Percentiles rank a stretch among this genome's conserved stretches.
These are phyloP conservation scores for Venustaconcha ellipsiformis DNA, from an alignment of 1,140 invertebrate species.

Conservation along the genomic window DNA sequence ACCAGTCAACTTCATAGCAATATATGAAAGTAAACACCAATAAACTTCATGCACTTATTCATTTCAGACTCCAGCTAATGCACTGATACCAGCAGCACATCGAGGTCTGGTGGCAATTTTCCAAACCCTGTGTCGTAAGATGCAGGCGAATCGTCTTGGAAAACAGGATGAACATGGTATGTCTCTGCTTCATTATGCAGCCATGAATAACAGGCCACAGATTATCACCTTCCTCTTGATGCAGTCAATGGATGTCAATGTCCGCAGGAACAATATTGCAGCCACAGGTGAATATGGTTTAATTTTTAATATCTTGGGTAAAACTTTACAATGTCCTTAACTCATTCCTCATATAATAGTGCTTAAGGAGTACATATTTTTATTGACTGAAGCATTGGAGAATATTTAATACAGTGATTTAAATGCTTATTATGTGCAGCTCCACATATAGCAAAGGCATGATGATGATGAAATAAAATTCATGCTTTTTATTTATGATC, in stretches of 20 bases:
- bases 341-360: too few species aligned
- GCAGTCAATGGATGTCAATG: constrained; percentile 65
- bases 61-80: constrained; percentile 58
- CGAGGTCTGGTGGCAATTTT: constrained; percentile 66
- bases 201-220: constrained; percentile 66
- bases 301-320: not conserved
- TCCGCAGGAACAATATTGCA: constrained; percentile 58
- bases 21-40: too few species aligned
- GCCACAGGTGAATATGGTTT: constrained; percentile 54
- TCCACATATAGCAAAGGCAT: too few species aligned
- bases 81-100: constrained; percentile 58
- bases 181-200: constrained; percentile 65
- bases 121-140: constrained; percentile 58
- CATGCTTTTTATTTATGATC: too few species aligned
- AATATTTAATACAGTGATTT: not conserved
- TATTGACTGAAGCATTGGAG: not conserved
- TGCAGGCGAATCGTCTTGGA: constrained; percentile 56
- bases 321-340: not conserved
- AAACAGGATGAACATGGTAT: constrained; percentile 68
- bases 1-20: too few species aligned
- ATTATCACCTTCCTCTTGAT: constrained; percentile 63
- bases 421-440: not conserved
- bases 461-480: not conserved
- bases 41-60: not conserved
- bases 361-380: too few species aligned